A percentile compares a stretch with the other conserved stretches of the same genome.
These are phyloP conservation scores for Acrocephalus scirpaceus DNA, from an alignment of 2,797 vertebrate genomes.

Conservation along the genomic window DNA sequence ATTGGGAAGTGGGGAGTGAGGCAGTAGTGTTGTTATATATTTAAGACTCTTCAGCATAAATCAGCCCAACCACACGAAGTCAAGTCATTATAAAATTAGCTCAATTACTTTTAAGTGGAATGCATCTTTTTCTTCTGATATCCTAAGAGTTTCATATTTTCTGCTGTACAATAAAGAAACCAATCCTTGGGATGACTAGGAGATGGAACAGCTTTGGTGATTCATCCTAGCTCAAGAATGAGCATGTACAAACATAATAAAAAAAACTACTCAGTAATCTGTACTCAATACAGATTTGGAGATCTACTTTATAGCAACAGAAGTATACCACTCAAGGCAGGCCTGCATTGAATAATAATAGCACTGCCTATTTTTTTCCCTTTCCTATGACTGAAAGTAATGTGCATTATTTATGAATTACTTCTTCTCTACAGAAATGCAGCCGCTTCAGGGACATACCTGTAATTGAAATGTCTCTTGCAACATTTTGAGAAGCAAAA, in stretches of 20 bases:
- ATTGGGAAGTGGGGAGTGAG: fast-evolving
- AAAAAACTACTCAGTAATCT: background rate
- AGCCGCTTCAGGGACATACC: background rate
- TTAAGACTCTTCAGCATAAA: background rate
- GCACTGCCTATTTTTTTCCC: background rate
- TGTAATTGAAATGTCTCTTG: background rate
- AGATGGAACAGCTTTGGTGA: background rate
- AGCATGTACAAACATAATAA: background rate
- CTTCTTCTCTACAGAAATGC: background rate
- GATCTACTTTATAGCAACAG: background rate
- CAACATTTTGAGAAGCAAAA: background rate
- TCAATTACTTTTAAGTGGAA: background rate
- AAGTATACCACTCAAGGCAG: background rate
- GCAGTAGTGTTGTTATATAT: background rate
- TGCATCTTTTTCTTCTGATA: background rate
- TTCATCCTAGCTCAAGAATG: background rate
- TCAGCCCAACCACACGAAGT: background rate
- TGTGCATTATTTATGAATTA: background rate
- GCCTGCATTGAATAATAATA: background rate
- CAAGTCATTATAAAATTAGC: background rate
- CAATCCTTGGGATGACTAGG: background rate
- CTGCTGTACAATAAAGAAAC: background rate
- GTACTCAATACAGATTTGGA: background rate
- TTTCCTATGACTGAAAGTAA: background rate
- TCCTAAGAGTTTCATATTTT: background rate